phyloP scores from a whole-genome alignment of 2,113 vertebrate genomes.

The Perca fluviatilis region DNA sequence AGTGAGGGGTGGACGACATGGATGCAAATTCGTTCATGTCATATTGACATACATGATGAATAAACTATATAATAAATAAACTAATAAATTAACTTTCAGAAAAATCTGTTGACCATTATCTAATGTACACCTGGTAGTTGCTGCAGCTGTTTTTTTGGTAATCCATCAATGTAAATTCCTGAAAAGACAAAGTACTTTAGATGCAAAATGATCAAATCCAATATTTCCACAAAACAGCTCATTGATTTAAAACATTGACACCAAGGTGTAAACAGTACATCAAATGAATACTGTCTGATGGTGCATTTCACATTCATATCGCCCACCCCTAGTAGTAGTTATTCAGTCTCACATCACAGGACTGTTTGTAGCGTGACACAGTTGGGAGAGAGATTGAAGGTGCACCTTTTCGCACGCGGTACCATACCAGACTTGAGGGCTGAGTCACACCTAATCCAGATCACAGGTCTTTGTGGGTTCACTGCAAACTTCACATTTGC shows the following conservation, averaged over 20 bases:
- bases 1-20: slow-evolving; percentile 11
- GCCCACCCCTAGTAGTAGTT: not conserved
- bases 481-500: not conserved
- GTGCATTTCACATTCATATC: not conserved
- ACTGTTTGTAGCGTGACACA: slow-evolving; percentile 14
- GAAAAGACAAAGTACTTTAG: not conserved
- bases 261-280: not conserved
- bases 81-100: not conserved
- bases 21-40: not conserved
- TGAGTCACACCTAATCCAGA: slow-evolving; percentile 33
- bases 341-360: slow-evolving; percentile 10
- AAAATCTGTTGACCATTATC: not conserved
- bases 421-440: slow-evolving; percentile 29
- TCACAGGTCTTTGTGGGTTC: slow-evolving; percentile 24
- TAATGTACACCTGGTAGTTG: not conserved
- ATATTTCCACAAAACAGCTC: not conserved
- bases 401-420: slow-evolving; percentile 20
- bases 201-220: slow-evolving; percentile 4
- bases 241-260: slow-evolving; percentile 4
- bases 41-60: not conserved
- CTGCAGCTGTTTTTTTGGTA: not conserved
- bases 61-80: not conserved
- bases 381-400: slow-evolving; percentile 12
- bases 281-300: not conserved
- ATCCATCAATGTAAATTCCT: slow-evolving; percentile 12